phyloP scores from a whole-genome alignment of 2,888 invertebrate genomes.

The Andrena bucephala region DNA sequence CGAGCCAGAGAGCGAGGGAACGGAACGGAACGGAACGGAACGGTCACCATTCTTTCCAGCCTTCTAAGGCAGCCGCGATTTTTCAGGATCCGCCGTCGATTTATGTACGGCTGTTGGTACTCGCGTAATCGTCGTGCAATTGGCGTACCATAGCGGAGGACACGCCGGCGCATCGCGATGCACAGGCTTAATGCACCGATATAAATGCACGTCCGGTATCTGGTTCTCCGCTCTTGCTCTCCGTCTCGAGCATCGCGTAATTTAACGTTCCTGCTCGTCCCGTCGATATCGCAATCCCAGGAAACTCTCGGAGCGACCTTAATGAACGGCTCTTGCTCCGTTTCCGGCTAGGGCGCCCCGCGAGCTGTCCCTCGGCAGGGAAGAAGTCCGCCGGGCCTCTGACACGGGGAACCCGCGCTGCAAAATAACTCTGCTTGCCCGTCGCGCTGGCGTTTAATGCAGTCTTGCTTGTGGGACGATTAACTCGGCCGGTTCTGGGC shows the following conservation, averaged over 20 bases:
- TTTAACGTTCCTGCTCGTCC: conserved; percentile 65
- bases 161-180: conserved; percentile 66
- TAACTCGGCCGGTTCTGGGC: not conserved
- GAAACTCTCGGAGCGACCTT: conserved; percentile 61
- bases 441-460: not conserved
- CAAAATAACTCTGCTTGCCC: conserved; percentile 31
- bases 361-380: not conserved
- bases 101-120: conserved; percentile 62
- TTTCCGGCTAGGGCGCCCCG: conserved; percentile 64
- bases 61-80: conserved; percentile 44
- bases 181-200: conserved; percentile 73
- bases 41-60: conserved; percentile 52
- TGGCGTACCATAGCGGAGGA: conserved; percentile 62
- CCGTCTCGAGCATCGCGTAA: conserved; percentile 64
- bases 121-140: conserved; percentile 70
- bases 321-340: conserved; percentile 65
- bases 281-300: conserved; percentile 69
- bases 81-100: conserved; percentile 47
- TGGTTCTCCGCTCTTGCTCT: conserved; percentile 63
- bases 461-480: not conserved
- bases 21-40: conserved; percentile 9
- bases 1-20: conserved; percentile 8
- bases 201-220: conserved; percentile 76
- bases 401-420: conserved; percentile 25
- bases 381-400: conserved; percentile 21